Conservation (phyloP, 2,113 vertebrate species). For the Gasterosteus nipponicus region DNA sequence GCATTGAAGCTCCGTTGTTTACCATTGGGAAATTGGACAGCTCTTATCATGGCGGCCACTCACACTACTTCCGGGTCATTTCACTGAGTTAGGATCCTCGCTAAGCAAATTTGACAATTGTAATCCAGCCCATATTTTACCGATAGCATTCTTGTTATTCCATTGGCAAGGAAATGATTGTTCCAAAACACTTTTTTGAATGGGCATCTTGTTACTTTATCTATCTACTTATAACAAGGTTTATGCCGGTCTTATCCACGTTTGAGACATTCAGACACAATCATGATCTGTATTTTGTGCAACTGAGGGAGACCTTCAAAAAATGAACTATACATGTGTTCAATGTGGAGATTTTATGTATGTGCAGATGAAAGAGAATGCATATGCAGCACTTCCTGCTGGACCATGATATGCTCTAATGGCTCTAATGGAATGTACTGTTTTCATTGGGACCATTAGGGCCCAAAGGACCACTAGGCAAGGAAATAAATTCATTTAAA, state of each 20-base stretch:
- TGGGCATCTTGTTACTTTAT: neutral
- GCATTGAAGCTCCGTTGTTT: too few relatives aligned
- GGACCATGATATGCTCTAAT: conserved; percentile 44
- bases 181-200: neutral
- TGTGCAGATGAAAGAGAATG: conserved; percentile 35
- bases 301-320: conserved; percentile 5
- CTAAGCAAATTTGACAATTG: too few relatives aligned
- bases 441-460: conserved; percentile 48
- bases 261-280: neutral
- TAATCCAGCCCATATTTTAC: conserved; percentile 4
- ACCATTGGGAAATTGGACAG: too few relatives aligned
- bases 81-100: too few relatives aligned
- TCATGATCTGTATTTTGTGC: conserved; percentile 1
- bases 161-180: neutral
- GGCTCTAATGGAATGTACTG: conserved; percentile 16
- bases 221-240: neutral
- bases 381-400: conserved; percentile 32
- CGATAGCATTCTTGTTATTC: neutral
- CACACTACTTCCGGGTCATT: too few relatives aligned
- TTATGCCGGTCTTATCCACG: neutral
- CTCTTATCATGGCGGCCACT: too few relatives aligned
- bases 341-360: conserved; percentile 30
- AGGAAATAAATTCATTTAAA: conserved; percentile 9
- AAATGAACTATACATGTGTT: conserved; percentile 46
- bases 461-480: conserved; percentile 24